phyloP scores from a whole-genome alignment of 2,797 vertebrate genomes.

The Oreonectes daqikongensis region DNA sequence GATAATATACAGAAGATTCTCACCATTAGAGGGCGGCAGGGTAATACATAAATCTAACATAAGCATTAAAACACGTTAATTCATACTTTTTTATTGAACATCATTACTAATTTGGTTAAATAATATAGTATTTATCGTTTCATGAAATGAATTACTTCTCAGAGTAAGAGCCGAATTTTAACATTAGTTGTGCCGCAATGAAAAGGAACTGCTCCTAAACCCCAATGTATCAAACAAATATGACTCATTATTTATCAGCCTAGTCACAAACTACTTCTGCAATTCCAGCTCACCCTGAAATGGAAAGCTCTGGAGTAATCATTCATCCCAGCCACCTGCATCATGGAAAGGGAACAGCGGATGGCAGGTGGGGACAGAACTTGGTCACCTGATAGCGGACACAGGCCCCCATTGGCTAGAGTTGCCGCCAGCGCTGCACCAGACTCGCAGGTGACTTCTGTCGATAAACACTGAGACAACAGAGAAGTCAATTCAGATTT shows the following conservation, averaged over 20 bases:
- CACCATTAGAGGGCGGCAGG: conserved; percentile 47
- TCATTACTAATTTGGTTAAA: conserved; percentile 10
- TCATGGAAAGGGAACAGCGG: conserved; percentile 68
- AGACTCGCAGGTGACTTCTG: conserved; percentile 74
- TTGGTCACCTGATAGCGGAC: conserved; percentile 74
- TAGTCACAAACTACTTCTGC: background rate
- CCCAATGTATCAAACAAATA: conserved; percentile 7
- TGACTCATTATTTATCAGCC: conserved; percentile 13
- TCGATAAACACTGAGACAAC: conserved; percentile 70
- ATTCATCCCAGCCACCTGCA: conserved; percentile 77
- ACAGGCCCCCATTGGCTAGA: conserved; percentile 74
- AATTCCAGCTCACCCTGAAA: conserved; percentile 65
- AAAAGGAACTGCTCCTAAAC: background rate
- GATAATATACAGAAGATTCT: background rate
- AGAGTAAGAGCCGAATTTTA: background rate
- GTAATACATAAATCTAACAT: conserved; percentile 6
- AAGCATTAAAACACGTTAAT: background rate
- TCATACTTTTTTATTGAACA: background rate
- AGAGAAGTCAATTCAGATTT: no score
- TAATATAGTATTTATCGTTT: no score
- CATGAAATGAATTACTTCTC: background rate
- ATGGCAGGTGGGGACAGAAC: conserved; percentile 66
- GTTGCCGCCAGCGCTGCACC: conserved; percentile 71
- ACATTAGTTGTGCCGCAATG: background rate
- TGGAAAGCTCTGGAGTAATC: conserved; percentile 71